phyloP scores from a whole-genome alignment of 2,888 invertebrate genomes.

The Pollenia labialis region DNA sequence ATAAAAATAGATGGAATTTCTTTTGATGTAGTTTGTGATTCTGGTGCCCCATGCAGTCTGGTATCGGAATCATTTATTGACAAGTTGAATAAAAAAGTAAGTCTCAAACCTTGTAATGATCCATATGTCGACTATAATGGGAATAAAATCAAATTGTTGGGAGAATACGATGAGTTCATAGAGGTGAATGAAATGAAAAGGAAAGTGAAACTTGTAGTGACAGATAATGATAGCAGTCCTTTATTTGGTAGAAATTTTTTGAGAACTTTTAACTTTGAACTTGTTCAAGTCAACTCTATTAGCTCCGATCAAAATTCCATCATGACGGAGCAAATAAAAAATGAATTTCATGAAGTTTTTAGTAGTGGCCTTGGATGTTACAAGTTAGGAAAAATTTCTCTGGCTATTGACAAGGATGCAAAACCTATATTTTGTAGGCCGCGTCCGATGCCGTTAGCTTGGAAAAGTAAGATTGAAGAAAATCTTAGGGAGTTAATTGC shows the following conservation, averaged over 20 bases:
- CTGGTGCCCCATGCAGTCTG: conserved; percentile 12
- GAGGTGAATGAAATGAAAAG: conserved; percentile 21
- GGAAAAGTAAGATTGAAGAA: too few relatives aligned
- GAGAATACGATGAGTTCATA: conserved; percentile 7
- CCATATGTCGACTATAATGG: conserved; percentile 48
- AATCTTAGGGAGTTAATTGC: too few relatives aligned
- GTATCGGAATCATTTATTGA: conserved; percentile 45
- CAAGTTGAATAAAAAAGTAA: conserved; percentile 45
- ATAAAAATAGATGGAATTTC: conserved; percentile 49
- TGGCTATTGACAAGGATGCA: too few relatives aligned
- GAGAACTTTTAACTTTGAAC: conserved; percentile 51
- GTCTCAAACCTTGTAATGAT: neutral
- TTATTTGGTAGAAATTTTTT: too few relatives aligned
- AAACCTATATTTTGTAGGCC: too few relatives aligned
- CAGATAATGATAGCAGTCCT: too few relatives aligned
- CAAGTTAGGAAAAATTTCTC: too few relatives aligned
- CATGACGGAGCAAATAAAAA: too few relatives aligned
- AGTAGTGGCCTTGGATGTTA: too few relatives aligned
- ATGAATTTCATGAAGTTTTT: too few relatives aligned
- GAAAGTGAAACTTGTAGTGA: conserved; percentile 51
- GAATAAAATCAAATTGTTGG: conserved; percentile 15
- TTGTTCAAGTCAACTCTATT: conserved; percentile 55
- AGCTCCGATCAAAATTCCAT: conserved; percentile 3
- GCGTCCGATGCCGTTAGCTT: too few relatives aligned
- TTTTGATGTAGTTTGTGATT: conserved; percentile 37